Conservation (phyloP, 1,140 invertebrate genomes). For the Conus ventricosus region DNA sequence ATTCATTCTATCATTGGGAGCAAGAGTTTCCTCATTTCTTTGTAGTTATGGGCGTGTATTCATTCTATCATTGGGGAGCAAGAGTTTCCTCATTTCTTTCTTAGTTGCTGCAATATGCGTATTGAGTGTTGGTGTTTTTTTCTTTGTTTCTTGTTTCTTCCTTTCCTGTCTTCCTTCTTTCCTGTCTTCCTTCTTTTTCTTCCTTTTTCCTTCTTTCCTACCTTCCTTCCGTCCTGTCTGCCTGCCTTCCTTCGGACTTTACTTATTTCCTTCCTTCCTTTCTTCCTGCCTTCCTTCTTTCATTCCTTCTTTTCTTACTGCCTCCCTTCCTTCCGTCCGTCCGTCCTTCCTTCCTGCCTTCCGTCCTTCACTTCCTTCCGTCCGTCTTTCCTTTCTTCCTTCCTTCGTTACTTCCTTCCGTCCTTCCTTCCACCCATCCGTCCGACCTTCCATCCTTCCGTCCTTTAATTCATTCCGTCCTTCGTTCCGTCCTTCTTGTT, state of each 20-base stretch:
- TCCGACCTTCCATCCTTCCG: background rate
- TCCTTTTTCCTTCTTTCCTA: background rate
- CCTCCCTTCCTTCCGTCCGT: background rate
- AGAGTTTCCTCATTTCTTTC: no score
- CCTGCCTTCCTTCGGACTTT: no score
- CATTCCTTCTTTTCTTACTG: background rate
- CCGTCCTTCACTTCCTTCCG: no score
- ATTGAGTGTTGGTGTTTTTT: background rate
- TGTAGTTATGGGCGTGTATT: no score
- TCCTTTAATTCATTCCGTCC: background rate
- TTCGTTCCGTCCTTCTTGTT: background rate
- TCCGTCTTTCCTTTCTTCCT: background rate
- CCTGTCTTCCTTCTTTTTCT: background rate
- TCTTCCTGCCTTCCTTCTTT: background rate
- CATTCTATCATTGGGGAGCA: no score
- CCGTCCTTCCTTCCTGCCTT: background rate
- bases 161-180: background rate
- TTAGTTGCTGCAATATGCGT: no score
- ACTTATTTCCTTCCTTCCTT: background rate
- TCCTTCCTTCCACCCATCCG: background rate
- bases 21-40: no score
- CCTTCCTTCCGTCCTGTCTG: background rate
- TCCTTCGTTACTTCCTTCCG: background rate
- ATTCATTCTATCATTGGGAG: no score
- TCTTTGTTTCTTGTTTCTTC: background rate